Evolutionary conservation across 2,888 invertebrate species (phyloP).

Genomic region (Tipula helvola): DNA sequence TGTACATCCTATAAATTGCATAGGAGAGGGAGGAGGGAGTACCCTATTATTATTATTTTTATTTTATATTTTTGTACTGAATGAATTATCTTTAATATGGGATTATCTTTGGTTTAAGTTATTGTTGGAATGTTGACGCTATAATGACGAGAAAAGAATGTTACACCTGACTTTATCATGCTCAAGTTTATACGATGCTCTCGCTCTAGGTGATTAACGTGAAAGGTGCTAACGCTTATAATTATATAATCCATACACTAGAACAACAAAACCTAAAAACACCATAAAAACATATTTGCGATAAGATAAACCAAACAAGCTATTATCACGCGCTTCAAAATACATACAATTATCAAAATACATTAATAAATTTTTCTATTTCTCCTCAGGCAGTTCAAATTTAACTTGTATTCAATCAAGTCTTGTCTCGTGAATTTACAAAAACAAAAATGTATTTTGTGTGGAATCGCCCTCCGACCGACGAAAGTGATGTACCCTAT

Average conservation of each 20-base stretch:
- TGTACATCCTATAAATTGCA: too few relatives aligned
- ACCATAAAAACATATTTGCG: neutral
- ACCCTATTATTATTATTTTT: too few relatives aligned
- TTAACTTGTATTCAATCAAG: neutral
- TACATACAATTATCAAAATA: neutral
- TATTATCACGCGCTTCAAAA: neutral
- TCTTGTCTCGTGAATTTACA: neutral
- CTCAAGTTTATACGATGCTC: too few relatives aligned
- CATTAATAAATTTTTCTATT: neutral
- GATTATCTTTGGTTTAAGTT: too few relatives aligned
- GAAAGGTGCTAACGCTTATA: neutral
- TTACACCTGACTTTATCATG: too few relatives aligned
- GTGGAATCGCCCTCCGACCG: neutral
- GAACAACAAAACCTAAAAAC: neutral
- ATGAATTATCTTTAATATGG: too few relatives aligned
- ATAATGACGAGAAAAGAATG: too few relatives aligned
- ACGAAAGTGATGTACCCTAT: neutral
- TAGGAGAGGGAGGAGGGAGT: too few relatives aligned
- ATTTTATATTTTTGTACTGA: too few relatives aligned
- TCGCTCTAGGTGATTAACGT: too few relatives aligned
- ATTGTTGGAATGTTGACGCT: too few relatives aligned
- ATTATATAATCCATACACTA: neutral
- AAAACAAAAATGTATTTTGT: neutral
- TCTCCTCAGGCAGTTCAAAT: neutral
- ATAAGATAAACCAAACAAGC: neutral